These are phyloP conservation scores for Eupeodes luniger DNA, from an alignment of 2,888 invertebrate species.

Conservation along the genomic window DNA sequence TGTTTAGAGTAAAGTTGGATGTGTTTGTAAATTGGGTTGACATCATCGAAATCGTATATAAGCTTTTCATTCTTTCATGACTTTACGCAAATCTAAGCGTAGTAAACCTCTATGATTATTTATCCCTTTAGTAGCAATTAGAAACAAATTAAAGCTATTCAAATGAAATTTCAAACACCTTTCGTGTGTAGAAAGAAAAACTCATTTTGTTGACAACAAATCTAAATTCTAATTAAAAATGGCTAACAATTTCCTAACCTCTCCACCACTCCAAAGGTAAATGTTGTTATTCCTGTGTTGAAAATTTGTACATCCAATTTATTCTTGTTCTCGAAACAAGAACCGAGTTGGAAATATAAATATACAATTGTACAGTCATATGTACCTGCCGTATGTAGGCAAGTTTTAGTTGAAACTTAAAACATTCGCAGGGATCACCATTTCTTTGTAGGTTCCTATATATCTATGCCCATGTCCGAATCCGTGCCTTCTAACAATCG, in stretches of 20 bases:
- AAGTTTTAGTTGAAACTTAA: neutral
- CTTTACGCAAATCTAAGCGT: no score
- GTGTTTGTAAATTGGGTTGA: no score
- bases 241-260: constrained; percentile 20
- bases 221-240: constrained; percentile 54
- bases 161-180: neutral
- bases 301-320: constrained; percentile 63
- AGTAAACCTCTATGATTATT: no score
- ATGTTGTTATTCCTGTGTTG: neutral
- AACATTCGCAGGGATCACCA: constrained; percentile 27
- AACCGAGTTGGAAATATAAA: constrained; percentile 4
- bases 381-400: neutral
- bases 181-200: neutral
- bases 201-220: neutral
- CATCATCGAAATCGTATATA: no score
- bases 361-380: neutral
- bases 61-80: no score
- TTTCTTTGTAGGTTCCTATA: constrained; percentile 21
- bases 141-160: no score
- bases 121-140: no score
- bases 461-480: neutral
- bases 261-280: neutral
- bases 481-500: constrained; percentile 55
- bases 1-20: no score
- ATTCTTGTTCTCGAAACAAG: constrained; percentile 43